These are phyloP conservation scores for Hydra vulgaris DNA, from an alignment of 30 jellyfish, hydroid and myxozoan genomes.

Conservation along the genomic window DNA sequence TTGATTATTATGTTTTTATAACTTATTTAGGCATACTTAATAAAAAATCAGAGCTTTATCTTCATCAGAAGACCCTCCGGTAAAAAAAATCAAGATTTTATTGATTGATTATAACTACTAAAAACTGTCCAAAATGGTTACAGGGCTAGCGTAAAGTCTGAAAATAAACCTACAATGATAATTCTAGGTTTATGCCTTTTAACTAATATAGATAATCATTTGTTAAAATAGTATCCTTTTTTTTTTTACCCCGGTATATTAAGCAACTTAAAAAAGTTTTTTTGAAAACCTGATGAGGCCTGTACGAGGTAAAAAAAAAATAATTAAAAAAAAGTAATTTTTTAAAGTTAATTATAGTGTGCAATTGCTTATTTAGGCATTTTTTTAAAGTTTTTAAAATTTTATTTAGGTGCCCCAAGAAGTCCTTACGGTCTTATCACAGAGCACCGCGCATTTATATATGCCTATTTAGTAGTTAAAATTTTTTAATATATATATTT, in stretches of 20 bases:
- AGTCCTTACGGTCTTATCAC: too few species aligned
- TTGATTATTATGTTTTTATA: not conserved
- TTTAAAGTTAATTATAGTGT: too few species aligned
- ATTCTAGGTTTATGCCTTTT: too few species aligned
- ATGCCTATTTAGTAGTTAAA: too few species aligned
- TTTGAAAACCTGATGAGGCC: not conserved
- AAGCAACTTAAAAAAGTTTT: not conserved
- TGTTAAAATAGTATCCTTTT: not conserved
- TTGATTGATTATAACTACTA: not conserved
- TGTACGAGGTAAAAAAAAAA: too few species aligned
- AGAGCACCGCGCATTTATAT: too few species aligned
- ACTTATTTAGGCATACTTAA: not conserved
- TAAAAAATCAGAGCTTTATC: not conserved
- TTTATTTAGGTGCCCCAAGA: too few species aligned
- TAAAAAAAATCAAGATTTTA: not conserved
- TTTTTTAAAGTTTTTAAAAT: too few species aligned
- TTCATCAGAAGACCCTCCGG: not conserved
- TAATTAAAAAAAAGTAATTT: too few species aligned
- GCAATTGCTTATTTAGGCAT: too few species aligned
- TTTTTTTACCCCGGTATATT: not conserved
- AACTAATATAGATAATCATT: not conserved
- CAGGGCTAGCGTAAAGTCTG: not conserved
- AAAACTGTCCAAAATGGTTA: not conserved
- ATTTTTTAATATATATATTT: too few species aligned
- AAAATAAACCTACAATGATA: not conserved